These are phyloP conservation scores for Macroglossus sobrinus DNA, from an alignment of 2,113 vertebrate species.

Conservation along the genomic window DNA sequence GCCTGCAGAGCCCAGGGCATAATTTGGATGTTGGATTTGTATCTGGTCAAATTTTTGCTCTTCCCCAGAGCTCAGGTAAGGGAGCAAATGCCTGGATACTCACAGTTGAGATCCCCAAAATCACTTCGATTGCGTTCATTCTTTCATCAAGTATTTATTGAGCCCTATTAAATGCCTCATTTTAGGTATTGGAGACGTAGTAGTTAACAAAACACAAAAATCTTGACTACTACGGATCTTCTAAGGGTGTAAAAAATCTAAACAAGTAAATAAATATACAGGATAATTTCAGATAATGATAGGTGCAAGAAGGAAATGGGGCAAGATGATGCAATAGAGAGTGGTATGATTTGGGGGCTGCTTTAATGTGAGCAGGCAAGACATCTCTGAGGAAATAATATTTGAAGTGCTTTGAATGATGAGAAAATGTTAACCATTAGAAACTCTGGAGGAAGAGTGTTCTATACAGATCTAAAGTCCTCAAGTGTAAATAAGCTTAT, in stretches of 20 bases:
- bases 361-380: background rate
- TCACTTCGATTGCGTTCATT: background rate
- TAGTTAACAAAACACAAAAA: background rate
- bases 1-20: background rate
- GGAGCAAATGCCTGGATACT: background rate
- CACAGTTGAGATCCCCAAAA: background rate
- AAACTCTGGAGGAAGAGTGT: background rate
- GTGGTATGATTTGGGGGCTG: background rate
- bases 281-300: background rate
- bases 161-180: background rate
- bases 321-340: background rate
- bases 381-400: background rate
- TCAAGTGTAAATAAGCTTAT: background rate
- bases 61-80: background rate
- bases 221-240: background rate
- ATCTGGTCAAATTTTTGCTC: background rate
- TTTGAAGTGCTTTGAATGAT: background rate
- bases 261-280: background rate
- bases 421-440: conserved; percentile 6
- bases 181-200: background rate
- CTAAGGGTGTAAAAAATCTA: background rate
- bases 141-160: background rate
- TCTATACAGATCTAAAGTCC: background rate
- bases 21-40: background rate
- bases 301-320: background rate